Evolutionary conservation across 2,113 vertebrate genomes (phyloP).

Genomic region (Cottus gobio): DNA sequence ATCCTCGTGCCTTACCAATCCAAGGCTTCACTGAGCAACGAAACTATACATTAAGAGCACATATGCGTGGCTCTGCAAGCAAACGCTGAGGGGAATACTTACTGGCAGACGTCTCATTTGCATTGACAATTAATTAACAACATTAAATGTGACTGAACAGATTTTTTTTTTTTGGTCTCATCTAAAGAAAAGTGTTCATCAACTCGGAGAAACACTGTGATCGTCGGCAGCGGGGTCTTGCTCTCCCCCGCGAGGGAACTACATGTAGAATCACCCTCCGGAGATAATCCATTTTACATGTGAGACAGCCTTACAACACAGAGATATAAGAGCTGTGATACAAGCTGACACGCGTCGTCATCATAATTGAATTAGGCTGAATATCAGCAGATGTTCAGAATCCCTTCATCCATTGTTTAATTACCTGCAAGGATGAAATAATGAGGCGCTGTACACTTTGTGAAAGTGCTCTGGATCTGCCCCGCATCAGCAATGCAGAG

Average conservation of each 20-base stretch:
- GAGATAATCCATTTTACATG: slow-evolving; percentile 42
- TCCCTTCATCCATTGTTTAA: slow-evolving; percentile 30
- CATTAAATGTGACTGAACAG: slow-evolving; percentile 4
- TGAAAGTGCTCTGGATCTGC: slow-evolving; percentile 16
- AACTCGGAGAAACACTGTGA: slow-evolving; percentile 26
- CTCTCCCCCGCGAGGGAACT: slow-evolving; percentile 12
- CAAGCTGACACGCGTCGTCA: slow-evolving; percentile 3
- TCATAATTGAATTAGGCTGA: slow-evolving; percentile 34
- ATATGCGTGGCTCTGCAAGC: neutral
- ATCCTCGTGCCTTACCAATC: slow-evolving; percentile 20
- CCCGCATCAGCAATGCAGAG: slow-evolving; percentile 7
- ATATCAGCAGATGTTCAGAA: slow-evolving; percentile 32
- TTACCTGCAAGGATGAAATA: slow-evolving; percentile 41
- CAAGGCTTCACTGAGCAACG: neutral
- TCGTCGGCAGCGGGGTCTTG: slow-evolving; percentile 34
- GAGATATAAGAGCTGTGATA: neutral
- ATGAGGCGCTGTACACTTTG: neutral
- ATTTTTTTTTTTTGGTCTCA: slow-evolving; percentile 8
- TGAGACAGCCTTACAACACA: slow-evolving; percentile 19
- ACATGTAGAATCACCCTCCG: slow-evolving; percentile 15
- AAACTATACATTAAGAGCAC: slow-evolving; percentile 4
- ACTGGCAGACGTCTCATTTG: slow-evolving; percentile 34
- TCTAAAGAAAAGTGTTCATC: slow-evolving; percentile 3
- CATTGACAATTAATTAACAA: slow-evolving; percentile 34
- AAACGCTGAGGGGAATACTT: slow-evolving; percentile 20